Percentiles rank a stretch among this genome's conserved stretches.
phyloP scores from a whole-genome alignment of 2,888 invertebrate species.

The Sesia bembeciformis region DNA sequence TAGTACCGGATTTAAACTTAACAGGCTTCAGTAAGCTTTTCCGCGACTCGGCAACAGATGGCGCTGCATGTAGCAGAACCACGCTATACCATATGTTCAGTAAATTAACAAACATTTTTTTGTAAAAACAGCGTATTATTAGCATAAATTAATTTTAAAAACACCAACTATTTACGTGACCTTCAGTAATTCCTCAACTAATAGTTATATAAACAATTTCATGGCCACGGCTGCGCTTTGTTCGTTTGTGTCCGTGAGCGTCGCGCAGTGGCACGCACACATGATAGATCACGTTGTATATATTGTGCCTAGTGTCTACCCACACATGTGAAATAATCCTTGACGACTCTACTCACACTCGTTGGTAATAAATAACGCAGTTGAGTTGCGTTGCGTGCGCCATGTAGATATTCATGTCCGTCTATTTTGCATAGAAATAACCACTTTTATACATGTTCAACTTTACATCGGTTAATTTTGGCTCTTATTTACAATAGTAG shows the following conservation, averaged over 20 bases:
- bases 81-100: slow-evolving; percentile 4
- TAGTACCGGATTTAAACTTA: no score
- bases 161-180: slow-evolving; percentile 27
- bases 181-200: slow-evolving; percentile 30
- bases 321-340: slow-evolving; percentile 33
- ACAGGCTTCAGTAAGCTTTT: no score
- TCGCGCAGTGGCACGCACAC: slow-evolving; percentile 11
- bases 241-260: slow-evolving; percentile 38
- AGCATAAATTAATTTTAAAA: slow-evolving; percentile 38
- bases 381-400: slow-evolving; percentile 39
- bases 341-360: slow-evolving; percentile 35
- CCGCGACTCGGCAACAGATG: slow-evolving; percentile 18
- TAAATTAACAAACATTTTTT: neutral
- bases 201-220: slow-evolving; percentile 44
- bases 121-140: slow-evolving; percentile 24
- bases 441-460: no score
- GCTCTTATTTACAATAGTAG: neutral
- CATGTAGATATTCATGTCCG: slow-evolving; percentile 31
- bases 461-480: neutral
- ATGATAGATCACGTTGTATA: slow-evolving; percentile 4
- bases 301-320: slow-evolving; percentile 11
- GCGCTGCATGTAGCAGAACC: slow-evolving; percentile 12
- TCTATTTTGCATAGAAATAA: slow-evolving; percentile 35
- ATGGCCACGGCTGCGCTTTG: slow-evolving; percentile 58
- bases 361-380: slow-evolving; percentile 40